Evolutionary conservation across 2,113 vertebrate species (phyloP).

Genomic region (Labrus mixtus): DNA sequence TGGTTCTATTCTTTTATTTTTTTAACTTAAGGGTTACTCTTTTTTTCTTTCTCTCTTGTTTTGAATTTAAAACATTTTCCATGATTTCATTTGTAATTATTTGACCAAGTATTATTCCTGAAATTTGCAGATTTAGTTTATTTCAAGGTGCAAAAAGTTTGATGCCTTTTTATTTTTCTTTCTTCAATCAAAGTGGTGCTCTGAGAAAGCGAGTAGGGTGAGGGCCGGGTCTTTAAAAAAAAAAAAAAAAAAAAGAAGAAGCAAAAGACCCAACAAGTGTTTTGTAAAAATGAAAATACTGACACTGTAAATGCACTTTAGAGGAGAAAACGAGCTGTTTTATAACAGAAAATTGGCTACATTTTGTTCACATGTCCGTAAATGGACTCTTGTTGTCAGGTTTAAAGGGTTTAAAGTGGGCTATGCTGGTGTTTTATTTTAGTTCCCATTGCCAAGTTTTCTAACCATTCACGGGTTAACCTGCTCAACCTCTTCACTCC

Average conservation of each 20-base stretch:
- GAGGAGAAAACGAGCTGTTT: conserved; percentile 77
- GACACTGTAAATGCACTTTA: conserved; percentile 89
- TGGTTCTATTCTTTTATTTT: conserved; percentile 10
- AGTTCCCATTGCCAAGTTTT: conserved; percentile 73
- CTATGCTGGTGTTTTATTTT: conserved; percentile 70
- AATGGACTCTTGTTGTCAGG: conserved; percentile 66
- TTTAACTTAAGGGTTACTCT: too few relatives aligned
- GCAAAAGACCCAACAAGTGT: conserved; percentile 54
- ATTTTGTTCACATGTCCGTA: conserved; percentile 59
- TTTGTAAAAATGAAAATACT: conserved; percentile 79
- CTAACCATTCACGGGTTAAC: conserved; percentile 72
- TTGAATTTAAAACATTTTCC: background rate
- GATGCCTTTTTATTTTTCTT: conserved; percentile 63
- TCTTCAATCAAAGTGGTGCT: conserved; percentile 77
- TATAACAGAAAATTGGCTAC: conserved; percentile 66
- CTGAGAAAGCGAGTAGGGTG: conserved; percentile 34
- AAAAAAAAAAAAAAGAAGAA: conserved; percentile 9
- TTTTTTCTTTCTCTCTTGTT: too few relatives aligned
- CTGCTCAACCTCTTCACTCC: conserved; percentile 67
- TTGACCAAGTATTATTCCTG: conserved; percentile 48
- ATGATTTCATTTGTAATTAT: conserved; percentile 27
- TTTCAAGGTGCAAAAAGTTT: conserved; percentile 61
- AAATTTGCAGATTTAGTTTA: conserved; percentile 24
- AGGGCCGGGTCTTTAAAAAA: conserved; percentile 15
- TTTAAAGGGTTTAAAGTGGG: conserved; percentile 69